These are phyloP conservation scores for Rhadina sibilatrix DNA, from an alignment of 2,113 vertebrate genomes.

Conservation along the genomic window DNA sequence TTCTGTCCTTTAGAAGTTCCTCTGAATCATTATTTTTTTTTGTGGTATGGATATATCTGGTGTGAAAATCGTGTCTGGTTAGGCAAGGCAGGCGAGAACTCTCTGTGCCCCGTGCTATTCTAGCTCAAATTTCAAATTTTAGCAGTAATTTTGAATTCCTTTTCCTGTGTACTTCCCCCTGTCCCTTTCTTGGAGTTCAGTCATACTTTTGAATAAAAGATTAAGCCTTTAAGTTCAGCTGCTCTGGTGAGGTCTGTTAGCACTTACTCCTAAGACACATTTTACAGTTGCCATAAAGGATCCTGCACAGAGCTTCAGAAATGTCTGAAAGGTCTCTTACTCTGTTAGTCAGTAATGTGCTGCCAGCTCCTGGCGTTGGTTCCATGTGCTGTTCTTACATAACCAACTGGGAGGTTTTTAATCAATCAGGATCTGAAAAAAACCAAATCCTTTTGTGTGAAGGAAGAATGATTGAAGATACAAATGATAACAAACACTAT, in stretches of 20 bases:
- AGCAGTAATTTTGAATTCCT: not conserved
- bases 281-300: not conserved
- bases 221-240: not conserved
- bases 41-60: not conserved
- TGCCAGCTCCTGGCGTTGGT: constrained; percentile 12
- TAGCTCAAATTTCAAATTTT: not conserved
- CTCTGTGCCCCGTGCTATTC: not conserved
- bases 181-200: not conserved
- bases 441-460: not conserved
- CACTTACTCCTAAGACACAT: not conserved
- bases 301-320: not conserved
- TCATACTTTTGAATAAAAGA: not conserved
- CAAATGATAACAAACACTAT: not conserved
- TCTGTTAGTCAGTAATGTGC: not conserved
- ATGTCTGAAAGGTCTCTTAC: not conserved
- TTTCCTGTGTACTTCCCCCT: not conserved
- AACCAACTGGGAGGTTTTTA: not conserved
- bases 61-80: not conserved
- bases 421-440: not conserved
- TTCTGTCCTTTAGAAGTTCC: not conserved
- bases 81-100: not conserved
- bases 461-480: not conserved
- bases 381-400: not conserved
- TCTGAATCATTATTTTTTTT: not conserved
- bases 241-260: not conserved